Percentiles rank a stretch among this genome's conserved stretches.
Evolutionary conservation across 2,113 vertebrate species (phyloP).

Genomic region (Burhinus oedicnemus): DNA sequence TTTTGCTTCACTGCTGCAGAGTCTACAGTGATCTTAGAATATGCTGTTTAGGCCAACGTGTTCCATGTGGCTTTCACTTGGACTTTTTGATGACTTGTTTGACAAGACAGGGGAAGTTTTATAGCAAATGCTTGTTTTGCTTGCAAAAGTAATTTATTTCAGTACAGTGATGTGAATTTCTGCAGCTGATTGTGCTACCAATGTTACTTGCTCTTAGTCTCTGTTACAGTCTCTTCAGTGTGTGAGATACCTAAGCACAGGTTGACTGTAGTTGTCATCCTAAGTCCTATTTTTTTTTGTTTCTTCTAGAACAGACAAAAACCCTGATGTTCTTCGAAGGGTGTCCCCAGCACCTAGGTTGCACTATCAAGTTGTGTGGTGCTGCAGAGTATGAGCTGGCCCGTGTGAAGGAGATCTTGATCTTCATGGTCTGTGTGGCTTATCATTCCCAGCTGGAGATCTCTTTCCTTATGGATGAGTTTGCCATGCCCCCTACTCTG

Average conservation of each 20-base stretch:
- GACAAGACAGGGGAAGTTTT: background rate
- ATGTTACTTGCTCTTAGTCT: background rate
- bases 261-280: background rate
- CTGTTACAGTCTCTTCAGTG: background rate
- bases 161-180: background rate
- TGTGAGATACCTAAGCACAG: background rate
- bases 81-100: background rate
- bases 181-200: background rate
- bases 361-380: constrained; percentile 93
- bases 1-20: background rate
- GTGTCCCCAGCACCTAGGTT: constrained; percentile 91
- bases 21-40: background rate
- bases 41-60: fast-evolving
- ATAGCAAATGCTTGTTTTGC: background rate
- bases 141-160: background rate
- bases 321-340: constrained; percentile 98
- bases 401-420: constrained; percentile 94
- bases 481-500: constrained; percentile 94
- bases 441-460: constrained; percentile 99
- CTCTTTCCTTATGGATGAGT: constrained; percentile 99
- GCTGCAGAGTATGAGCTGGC: constrained; percentile 94
- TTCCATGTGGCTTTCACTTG: background rate
- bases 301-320: constrained; percentile 86
- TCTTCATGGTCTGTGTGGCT: constrained; percentile 95
- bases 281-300: background rate